These are phyloP conservation scores for Trypoxylus dichotomus DNA, from an alignment of 1,140 invertebrate genomes.

Conservation along the genomic window DNA sequence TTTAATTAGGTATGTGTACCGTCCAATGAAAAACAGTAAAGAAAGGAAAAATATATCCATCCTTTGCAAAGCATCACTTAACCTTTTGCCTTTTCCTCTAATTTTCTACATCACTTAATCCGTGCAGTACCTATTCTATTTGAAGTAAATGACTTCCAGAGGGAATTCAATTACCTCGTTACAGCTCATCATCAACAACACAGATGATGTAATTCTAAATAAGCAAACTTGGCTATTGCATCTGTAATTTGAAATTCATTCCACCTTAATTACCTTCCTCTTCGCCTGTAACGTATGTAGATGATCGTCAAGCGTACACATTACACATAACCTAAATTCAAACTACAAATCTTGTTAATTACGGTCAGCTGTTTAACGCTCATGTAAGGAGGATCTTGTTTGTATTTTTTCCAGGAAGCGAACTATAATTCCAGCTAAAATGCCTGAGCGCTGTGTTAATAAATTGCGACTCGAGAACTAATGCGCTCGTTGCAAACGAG, in stretches of 20 bases:
- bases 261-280: background rate
- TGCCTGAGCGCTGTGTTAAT: background rate
- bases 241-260: constrained; percentile 3
- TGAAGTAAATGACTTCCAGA: background rate
- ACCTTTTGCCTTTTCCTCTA: no score
- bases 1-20: no score
- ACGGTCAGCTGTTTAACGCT: background rate
- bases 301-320: background rate
- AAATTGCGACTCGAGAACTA: background rate
- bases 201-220: background rate
- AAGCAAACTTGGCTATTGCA: background rate
- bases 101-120: no score
- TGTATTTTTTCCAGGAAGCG: background rate
- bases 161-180: background rate
- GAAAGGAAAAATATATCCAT: no score
- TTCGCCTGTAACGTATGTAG: background rate
- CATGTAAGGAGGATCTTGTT: background rate
- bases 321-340: background rate
- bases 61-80: no score
- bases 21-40: no score
- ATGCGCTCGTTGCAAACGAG: background rate
- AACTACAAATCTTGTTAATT: background rate
- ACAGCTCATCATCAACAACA: background rate
- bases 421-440: background rate
- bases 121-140: background rate